These are phyloP conservation scores for Diplolepis rosae DNA, from an alignment of 2,888 invertebrate species.

Conservation along the genomic window DNA sequence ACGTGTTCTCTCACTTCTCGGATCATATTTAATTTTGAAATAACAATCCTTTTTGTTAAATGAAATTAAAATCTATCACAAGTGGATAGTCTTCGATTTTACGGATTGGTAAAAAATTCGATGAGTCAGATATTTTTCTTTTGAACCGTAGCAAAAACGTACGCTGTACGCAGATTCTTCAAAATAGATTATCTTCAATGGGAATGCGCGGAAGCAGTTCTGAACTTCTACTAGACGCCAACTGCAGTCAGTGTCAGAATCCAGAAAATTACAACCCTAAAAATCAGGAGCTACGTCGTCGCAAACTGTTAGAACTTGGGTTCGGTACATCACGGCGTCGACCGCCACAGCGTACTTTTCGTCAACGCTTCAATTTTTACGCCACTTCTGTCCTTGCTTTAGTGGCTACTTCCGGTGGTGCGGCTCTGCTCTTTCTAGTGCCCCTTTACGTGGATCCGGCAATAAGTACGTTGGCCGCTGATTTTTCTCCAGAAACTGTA, in stretches of 20 bases:
- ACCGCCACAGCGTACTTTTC: slow-evolving; percentile 76
- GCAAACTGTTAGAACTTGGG: slow-evolving; percentile 72
- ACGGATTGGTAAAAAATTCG: not conserved
- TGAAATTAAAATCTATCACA: not conserved
- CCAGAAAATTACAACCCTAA: slow-evolving; percentile 70
- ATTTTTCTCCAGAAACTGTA: slow-evolving; percentile 84
- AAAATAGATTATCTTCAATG: slow-evolving; percentile 29
- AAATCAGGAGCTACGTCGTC: slow-evolving; percentile 70
- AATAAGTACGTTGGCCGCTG: slow-evolving; percentile 81
- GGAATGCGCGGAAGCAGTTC: slow-evolving; percentile 85
- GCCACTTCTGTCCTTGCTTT: slow-evolving; percentile 82
- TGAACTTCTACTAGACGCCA: slow-evolving; percentile 85
- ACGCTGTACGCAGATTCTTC: slow-evolving; percentile 18
- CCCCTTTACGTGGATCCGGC: slow-evolving; percentile 84
- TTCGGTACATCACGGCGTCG: slow-evolving; percentile 72
- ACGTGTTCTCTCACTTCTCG: not conserved
- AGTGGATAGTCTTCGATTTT: not conserved
- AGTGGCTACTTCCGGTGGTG: slow-evolving; percentile 83
- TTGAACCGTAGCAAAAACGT: not conserved
- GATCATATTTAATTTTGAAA: not conserved
- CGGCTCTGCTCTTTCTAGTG: slow-evolving; percentile 83
- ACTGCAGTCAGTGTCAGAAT: slow-evolving; percentile 79
- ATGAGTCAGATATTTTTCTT: slow-evolving; percentile 35
- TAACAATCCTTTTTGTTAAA: not conserved
- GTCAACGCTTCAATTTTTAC: slow-evolving; percentile 83